phyloP scores from a whole-genome alignment of 2,113 vertebrate genomes.

The Pogona vitticeps region DNA sequence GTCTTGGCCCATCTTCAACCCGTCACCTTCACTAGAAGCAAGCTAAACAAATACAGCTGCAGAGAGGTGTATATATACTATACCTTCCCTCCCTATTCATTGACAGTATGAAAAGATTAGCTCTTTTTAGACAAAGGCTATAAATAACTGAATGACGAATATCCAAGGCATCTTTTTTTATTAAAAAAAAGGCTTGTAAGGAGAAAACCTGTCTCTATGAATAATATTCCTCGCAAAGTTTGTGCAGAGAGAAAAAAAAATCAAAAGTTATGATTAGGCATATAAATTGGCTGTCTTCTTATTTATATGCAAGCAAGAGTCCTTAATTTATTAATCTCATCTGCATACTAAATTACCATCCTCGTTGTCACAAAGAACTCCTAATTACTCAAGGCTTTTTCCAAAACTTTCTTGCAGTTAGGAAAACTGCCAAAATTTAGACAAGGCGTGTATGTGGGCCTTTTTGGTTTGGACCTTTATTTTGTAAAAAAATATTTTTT shows the following conservation, averaged over 20 bases:
- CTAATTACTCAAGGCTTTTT: slow-evolving; percentile 49
- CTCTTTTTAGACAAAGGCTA: slow-evolving; percentile 48
- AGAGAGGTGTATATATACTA: background rate
- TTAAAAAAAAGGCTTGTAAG: background rate
- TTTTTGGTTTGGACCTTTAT: background rate
- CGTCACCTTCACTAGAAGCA: background rate
- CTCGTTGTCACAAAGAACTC: slow-evolving; percentile 38
- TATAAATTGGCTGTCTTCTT: slow-evolving; percentile 68
- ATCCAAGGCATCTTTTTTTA: slow-evolving; percentile 41
- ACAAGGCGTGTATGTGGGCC: background rate
- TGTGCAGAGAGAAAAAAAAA: slow-evolving; percentile 33
- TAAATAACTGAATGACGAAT: slow-evolving; percentile 61
- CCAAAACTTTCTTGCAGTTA: slow-evolving; percentile 11
- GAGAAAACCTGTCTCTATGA: slow-evolving; percentile 61
- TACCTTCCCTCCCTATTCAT: background rate
- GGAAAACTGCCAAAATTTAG: slow-evolving; percentile 9
- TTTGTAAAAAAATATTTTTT: background rate
- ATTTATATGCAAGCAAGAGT: slow-evolving; percentile 67
- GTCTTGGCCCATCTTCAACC: background rate
- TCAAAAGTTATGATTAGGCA: slow-evolving; percentile 65
- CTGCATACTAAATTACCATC: slow-evolving; percentile 65
- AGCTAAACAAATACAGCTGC: slow-evolving; percentile 34
- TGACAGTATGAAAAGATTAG: slow-evolving; percentile 37
- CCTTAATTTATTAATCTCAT: slow-evolving; percentile 73
- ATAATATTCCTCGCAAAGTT: slow-evolving; percentile 64